phyloP scores from a whole-genome alignment of 23 tunicate genomes.

The Botrylloides violaceus region DNA sequence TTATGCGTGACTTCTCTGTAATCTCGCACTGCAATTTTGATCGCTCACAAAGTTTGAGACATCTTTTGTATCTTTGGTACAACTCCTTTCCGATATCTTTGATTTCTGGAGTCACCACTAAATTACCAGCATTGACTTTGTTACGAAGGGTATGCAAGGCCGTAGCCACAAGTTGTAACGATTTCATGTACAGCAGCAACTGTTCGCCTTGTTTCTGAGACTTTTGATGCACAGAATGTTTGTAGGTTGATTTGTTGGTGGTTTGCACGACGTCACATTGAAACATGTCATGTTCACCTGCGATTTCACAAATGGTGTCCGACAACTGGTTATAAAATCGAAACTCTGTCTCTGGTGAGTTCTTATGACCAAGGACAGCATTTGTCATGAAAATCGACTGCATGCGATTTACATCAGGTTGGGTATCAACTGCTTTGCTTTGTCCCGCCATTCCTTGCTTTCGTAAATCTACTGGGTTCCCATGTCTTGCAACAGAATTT shows the following conservation, averaged over 20 bases:
- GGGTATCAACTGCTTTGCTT: neutral
- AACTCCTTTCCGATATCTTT: slow-evolving; percentile 43
- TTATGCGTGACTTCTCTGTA: slow-evolving; percentile 6
- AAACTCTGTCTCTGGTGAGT: slow-evolving; percentile 18
- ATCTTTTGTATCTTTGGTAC: slow-evolving; percentile 55
- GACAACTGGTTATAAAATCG: slow-evolving; percentile 46
- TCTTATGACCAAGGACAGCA: neutral
- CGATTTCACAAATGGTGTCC: slow-evolving; percentile 46
- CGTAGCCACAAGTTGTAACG: slow-evolving; percentile 80
- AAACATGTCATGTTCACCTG: slow-evolving; percentile 45
- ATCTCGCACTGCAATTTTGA: slow-evolving; percentile 39
- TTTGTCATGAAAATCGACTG: neutral
- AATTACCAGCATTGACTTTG: slow-evolving; percentile 40
- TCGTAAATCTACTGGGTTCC: neutral
- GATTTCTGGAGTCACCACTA: slow-evolving; percentile 26
- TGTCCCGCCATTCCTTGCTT: neutral
- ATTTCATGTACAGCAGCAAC: slow-evolving; percentile 54
- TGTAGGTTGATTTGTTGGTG: no score
- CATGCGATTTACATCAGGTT: neutral
- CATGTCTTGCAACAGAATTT: neutral
- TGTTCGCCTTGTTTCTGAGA: slow-evolving; percentile 73
- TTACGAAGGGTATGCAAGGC: slow-evolving; percentile 64
- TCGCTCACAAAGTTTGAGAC: slow-evolving; percentile 37
- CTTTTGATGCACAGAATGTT: no score
- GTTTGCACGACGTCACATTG: slow-evolving; percentile 39